Conservation (phyloP, 1,140 invertebrate genomes). For the Aporrectodea caliginosa region DNA sequence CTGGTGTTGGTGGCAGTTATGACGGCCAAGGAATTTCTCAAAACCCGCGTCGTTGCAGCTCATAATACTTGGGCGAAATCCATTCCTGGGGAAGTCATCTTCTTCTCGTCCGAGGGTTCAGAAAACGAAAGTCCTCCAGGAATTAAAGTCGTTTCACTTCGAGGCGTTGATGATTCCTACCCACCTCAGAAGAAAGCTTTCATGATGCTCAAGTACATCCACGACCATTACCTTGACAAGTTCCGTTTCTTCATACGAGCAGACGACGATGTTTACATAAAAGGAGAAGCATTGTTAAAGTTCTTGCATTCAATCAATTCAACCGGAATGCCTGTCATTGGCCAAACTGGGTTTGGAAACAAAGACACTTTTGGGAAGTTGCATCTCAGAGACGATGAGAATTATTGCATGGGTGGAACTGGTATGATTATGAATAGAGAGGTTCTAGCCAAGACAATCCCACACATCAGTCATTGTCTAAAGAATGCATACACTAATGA, state of each 20-base stretch:
- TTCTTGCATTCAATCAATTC: conserved; percentile 87
- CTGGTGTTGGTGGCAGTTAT: conserved; percentile 82
- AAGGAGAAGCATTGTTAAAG: conserved; percentile 76
- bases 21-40: conserved; percentile 87
- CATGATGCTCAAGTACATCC: conserved; percentile 97
- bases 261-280: conserved; percentile 95
- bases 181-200: conserved; percentile 99
- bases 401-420: conserved; percentile 99
- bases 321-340: conserved; percentile 70
- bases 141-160: conserved; percentile 19
- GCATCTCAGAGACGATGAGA: conserved; percentile 85
- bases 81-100: conserved; percentile 80
- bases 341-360: conserved; percentile 58
- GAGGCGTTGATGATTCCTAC: conserved; percentile 69
- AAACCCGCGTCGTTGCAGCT: conserved; percentile 78
- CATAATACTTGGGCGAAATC: conserved; percentile 80
- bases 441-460: conserved; percentile 56
- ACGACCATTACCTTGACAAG: conserved; percentile 81
- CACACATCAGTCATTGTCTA: conserved; percentile 70
- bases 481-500: conserved; percentile 90
- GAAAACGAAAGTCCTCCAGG: conserved; percentile 55
- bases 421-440: conserved; percentile 72
- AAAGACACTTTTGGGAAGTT: conserved; percentile 86
- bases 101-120: conserved; percentile 78
- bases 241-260: conserved; percentile 97